These are phyloP conservation scores for Sebastes vulpes DNA, from an alignment of 2,797 vertebrate species.

Conservation along the genomic window DNA sequence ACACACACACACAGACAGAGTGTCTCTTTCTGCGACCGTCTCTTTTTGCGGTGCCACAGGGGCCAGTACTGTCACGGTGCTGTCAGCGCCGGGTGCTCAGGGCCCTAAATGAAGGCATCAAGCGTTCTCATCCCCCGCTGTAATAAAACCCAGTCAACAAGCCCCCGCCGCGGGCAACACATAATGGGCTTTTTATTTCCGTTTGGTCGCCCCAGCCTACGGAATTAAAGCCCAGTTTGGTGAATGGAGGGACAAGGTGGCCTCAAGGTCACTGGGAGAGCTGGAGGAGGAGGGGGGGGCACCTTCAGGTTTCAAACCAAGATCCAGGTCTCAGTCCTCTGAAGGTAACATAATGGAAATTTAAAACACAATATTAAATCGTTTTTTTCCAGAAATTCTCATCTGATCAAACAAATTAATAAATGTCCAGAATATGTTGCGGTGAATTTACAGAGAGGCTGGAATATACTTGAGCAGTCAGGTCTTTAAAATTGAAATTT, in stretches of 20 bases:
- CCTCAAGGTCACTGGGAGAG: constrained; percentile 80
- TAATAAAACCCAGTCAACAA: constrained; percentile 89
- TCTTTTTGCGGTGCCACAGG: constrained; percentile 80
- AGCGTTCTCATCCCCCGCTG: constrained; percentile 75
- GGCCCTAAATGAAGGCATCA: constrained; percentile 88
- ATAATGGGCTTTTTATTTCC: constrained; percentile 88
- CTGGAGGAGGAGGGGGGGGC: background rate
- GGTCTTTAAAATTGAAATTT: background rate
- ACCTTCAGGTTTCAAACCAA: constrained; percentile 12
- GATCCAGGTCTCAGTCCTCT: background rate
- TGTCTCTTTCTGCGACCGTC: constrained; percentile 56
- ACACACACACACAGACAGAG: constrained; percentile 60
- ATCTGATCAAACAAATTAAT: background rate
- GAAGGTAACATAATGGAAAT: background rate
- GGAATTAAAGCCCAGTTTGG: constrained; percentile 84
- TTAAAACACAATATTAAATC: background rate
- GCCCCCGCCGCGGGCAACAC: constrained; percentile 78
- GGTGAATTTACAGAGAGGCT: background rate
- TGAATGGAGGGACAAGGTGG: constrained; percentile 75
- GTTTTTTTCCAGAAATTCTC: background rate
- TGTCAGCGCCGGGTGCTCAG: constrained; percentile 76
- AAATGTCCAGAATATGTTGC: background rate
- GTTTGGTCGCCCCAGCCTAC: constrained; percentile 79
- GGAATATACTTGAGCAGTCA: background rate
- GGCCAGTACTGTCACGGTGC: constrained; percentile 74